Conservation (phyloP, 2,797 vertebrate species). For the Crenichthys baileyi region DNA sequence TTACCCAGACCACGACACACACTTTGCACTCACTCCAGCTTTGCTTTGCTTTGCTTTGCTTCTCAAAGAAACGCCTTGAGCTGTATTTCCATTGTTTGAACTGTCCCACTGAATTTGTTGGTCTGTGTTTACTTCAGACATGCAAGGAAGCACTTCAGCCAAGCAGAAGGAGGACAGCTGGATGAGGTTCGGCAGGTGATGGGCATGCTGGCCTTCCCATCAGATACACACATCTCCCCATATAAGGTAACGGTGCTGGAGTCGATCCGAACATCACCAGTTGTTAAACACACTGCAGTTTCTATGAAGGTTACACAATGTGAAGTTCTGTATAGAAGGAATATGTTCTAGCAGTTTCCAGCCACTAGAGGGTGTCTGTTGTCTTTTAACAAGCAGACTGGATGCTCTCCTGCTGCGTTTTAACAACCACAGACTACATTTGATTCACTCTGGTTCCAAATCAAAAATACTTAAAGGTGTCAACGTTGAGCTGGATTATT, state of each 20-base stretch:
- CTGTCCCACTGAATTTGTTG: neutral
- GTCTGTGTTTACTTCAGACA: conserved; percentile 82
- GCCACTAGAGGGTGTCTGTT: conserved; percentile 49
- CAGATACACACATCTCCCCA: conserved; percentile 97
- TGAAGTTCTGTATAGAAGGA: neutral
- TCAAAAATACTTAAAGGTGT: neutral
- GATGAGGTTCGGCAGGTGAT: conserved; percentile 99
- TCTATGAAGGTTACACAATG: neutral
- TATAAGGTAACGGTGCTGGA: conserved; percentile 87
- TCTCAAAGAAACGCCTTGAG: neutral
- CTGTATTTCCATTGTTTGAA: neutral
- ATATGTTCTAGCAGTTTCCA: neutral
- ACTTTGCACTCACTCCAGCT: neutral
- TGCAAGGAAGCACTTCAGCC: conserved; percentile 98
- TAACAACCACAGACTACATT: neutral
- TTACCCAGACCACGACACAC: neutral
- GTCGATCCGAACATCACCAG: neutral
- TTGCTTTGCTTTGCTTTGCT: too few species aligned
- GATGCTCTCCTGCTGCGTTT: neutral
- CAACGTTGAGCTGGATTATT: neutral
- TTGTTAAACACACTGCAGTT: neutral
- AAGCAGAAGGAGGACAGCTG: conserved; percentile 96
- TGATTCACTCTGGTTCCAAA: neutral
- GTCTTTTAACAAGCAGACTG: neutral
- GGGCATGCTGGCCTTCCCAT: conserved; percentile 99